Evolutionary conservation across 1,140 invertebrate species (phyloP), one percentile per base, ranked within the genome.

Genomic region (Carcinoscorpius rotundicauda): DNA sequence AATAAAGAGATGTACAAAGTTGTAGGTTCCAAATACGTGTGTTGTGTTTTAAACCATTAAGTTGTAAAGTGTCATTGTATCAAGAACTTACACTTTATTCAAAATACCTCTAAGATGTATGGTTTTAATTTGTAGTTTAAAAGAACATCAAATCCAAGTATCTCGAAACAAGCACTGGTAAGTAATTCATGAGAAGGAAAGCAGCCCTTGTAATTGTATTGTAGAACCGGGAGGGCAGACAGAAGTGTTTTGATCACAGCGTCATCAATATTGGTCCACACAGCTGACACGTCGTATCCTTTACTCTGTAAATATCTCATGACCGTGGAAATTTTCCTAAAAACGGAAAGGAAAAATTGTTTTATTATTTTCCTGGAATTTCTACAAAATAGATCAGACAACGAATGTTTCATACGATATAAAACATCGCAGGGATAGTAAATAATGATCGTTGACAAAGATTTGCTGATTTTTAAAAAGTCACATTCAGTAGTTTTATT

Each of bases 241-340:
- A 94, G 82, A 50, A 93, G 79, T 0, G 91, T 94, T 80, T 95
- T 95, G 49, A 93, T 86, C 51, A 94, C 89, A 10, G 91, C 85
- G 74, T 93, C 89, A 74, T 95, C 91, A 70, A 94, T 89, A 68
- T 83, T 82, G n/a, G 77, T 75, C 89, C 89, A 90, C n/a, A 58
- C 2, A 49, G 57, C 2, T 29, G 29, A 29, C 29, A 29, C 29
- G 29, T 29, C 29, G 29, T 29, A 29, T 29, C 29, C 29, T 0
- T 29, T 29, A 29, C 29, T 29, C 29, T 29, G 29, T 29, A 29
- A 29, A 29, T 29, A 29, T 29, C 29, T 29, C 29, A 29, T 29
- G 29, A 29, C 29, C 29, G 29, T 29, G 29, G 29, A 29, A 29
- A 29, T 29, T 2, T 29, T 29, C 29, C 29, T 29, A 2, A 29